A percentile compares a stretch with the other conserved stretches of the same genome.
Conservation (phyloP, 2,113 vertebrate species). For the Melierax canorus region DNA sequence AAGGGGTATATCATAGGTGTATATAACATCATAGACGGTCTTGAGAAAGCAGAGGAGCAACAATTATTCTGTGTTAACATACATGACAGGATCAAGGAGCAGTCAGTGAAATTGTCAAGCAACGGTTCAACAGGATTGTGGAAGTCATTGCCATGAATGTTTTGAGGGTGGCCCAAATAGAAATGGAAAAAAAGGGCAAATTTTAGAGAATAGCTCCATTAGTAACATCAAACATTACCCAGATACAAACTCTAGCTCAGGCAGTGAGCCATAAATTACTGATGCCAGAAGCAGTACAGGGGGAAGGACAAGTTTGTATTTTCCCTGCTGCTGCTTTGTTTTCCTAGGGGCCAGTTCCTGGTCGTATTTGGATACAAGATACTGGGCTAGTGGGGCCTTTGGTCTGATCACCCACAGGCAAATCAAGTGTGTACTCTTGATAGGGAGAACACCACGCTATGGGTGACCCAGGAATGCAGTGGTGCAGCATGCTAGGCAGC, state of each 20-base stretch:
- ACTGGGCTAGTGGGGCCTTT: background rate
- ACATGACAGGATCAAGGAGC: background rate
- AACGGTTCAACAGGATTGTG: background rate
- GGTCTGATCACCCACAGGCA: background rate
- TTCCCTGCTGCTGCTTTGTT: background rate
- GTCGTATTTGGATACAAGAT: background rate
- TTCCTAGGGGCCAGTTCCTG: background rate
- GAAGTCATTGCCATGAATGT: background rate
- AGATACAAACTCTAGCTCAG: background rate
- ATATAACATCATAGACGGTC: background rate
- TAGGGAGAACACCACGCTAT: background rate
- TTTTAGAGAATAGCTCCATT: background rate
- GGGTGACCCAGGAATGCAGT: background rate
- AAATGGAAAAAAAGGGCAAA: background rate
- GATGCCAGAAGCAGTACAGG: background rate
- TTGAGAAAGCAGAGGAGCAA: background rate
- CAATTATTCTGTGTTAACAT: background rate
- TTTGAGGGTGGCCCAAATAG: background rate
- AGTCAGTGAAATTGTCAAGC: background rate
- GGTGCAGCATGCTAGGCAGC: background rate
- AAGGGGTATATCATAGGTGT: background rate
- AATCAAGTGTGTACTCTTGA: background rate
- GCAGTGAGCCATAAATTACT: background rate
- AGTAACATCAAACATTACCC: background rate
- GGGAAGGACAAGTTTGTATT: background rate